Evolutionary conservation across 2,797 vertebrate genomes (phyloP), one percentile per base, ranked within the genome.

Genomic region (Kryptopterus vitreolus): DNA sequence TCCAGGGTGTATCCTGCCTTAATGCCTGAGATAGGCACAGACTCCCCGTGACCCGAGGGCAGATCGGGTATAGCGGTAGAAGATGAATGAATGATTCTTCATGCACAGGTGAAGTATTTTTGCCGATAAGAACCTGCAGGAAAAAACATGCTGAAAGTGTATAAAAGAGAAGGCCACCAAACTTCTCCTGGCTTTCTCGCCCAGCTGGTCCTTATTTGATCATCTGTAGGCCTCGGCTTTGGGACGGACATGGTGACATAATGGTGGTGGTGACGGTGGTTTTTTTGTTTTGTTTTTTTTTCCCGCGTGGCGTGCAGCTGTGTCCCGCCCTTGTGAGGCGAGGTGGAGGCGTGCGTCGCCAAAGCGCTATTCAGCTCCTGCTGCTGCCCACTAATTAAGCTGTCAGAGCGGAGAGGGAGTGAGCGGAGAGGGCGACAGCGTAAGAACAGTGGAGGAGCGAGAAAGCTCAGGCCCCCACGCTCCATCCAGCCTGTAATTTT

Each of bases 361-460:
- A 87, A n/a, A 91, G 88, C 82, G 87, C 89, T 90, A 90, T 96
- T 95, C 94, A 94, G 95, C 93, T 89, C 90, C 77, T 85, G 86
- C 90, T 88, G 91, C 92, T 94, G 89, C 89, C 91, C 89, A 85
- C 87, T 95, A 96, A 97, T 97, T 97, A 96, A 88, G 90, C 90
- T 94, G 95, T 94, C 94, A 95, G 87, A 89, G 86, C 26, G 38
- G 50, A 55, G 77, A 63, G 38, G 88, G 89, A 57, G 72, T 12
- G 73, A 69, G 57, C 53, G n/a, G 53, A 50, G 73, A 70, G 63
- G 63, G 15, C 63, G 87, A 91, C 92, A 93, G 90, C 79, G 86
- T 89, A 89, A 94, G 91, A 94, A 89, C 89, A 92, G 89, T 87
- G 87, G 87, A 90, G 91, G 90, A 93, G 91, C 91, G 90, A 92